These are phyloP conservation scores for Eulemur macaco DNA, from an alignment of 2,113 vertebrate genomes.

Conservation along the genomic window DNA sequence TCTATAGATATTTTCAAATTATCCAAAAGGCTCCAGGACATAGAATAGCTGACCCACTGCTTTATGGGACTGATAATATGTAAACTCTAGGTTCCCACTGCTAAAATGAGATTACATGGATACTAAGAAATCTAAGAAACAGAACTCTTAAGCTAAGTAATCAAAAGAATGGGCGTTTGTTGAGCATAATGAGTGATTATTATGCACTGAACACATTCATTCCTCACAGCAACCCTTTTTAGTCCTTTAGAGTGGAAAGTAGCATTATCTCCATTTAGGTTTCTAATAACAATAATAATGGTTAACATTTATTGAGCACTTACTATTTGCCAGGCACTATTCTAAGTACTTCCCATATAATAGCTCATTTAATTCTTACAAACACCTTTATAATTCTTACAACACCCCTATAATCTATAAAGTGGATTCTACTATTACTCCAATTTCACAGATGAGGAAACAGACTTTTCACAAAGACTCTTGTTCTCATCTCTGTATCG, in stretches of 20 bases:
- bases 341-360: not conserved
- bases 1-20: not conserved
- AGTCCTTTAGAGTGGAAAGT: not conserved
- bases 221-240: not conserved
- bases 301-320: not conserved
- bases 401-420: not conserved
- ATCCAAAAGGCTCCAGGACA: not conserved
- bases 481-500: not conserved
- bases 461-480: not conserved
- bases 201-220: not conserved
- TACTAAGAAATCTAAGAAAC: not conserved
- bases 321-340: not conserved
- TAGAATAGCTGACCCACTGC: not conserved
- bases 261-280: not conserved
- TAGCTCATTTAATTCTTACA: conserved; percentile 3
- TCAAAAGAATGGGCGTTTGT: not conserved
- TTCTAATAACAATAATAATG: not conserved
- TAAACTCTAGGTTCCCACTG: not conserved
- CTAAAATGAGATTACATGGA: not conserved
- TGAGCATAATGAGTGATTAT: not conserved
- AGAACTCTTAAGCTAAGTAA: not conserved
- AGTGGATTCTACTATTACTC: not conserved
- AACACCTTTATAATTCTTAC: not conserved
- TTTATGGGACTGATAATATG: not conserved
- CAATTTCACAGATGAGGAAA: not conserved